Evolutionary conservation across 2,113 vertebrate species (phyloP), one percentile per base, ranked within the genome.

Genomic region (Pristiophorus japonicus): DNA sequence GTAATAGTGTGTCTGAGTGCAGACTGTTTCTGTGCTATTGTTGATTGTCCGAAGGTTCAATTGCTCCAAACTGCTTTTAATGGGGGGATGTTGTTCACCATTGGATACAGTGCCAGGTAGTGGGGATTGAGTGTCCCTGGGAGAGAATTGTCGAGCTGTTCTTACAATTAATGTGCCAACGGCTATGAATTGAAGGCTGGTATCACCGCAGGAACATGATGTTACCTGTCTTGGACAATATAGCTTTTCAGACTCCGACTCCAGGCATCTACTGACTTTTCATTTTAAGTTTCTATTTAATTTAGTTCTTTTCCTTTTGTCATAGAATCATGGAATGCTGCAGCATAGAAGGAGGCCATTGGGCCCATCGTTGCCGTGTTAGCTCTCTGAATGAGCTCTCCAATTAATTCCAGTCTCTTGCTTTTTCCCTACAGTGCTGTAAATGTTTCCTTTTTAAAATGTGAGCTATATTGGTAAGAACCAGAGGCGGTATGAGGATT

Each of bases 31-130:
- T 88, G 85, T 55, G 47, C 85, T 6, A 55, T 88, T 88, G 47
- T 55, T 88, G 85, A 81, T 3, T 55, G 27, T 55, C 85, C 24
- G 30, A 20, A 55, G 47, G 47, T 51, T 88, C 85, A 88, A 51
- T 88, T 88, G 85, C 47, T 88, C 27, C 47, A 47, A 88, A 22
- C 85, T 55, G 27, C 24, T 88, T 88, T 88, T 88, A 88, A 88
- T 88, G 47, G 85, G 24, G 20, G 38, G 78, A 22, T 81, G 38
- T 42, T 81, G 78, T 81, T 45, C 78, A 42, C 78, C 14, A 45
- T 81, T 81, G 38, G 20, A 45, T 42, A 45, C 3, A 45, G 18
- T 45, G 38, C 42, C 20, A 42, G 78, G 78, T 20, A n/a, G 45
- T 88, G 30, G 85, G 27, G 47, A 55, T 30, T 88, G 85, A 30